Base-by-base conservation (phyloP, 2,888 invertebrate species). In the Aspidiotus destructor region DNA sequence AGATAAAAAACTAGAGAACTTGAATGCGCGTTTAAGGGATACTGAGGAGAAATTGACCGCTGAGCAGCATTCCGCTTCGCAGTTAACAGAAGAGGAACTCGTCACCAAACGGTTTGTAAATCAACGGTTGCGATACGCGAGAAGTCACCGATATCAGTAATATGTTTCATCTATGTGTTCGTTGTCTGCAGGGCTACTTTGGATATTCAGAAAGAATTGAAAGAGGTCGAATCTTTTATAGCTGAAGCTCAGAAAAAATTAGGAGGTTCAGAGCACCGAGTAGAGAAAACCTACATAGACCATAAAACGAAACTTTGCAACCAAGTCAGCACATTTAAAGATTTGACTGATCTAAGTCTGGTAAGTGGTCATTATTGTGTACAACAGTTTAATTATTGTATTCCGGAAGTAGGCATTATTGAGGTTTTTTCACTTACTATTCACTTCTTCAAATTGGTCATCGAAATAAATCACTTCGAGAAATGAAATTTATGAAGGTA, bases 191-290 rank as follows among this genome's bases (percentile, higher is more conserved):
- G 65, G 2, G 9, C 60, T 13, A 7, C 42, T 5, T 8, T 2
- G 17, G 65, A 65, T 13, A 57, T 65, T 13, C 17, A 60, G 11
- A 13, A 58, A 6, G 65, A 65, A 11, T 11, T 63, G 7, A 40
- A 63, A 40, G 54, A 54, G 54, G 1, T 41, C 7, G n/a, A 41
- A 6, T 40, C 11, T 15, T 65, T 65, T 10, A 57, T 65, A 10
- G 28, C 15, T 9, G 65, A 65, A 58, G 65, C 60, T 9, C 17
- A 57, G 44, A 65, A 28, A 28, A 57, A 40, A 28, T 13, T 65
- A 1, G 65, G 65, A 7, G 13, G 28, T 2, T 57, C 57, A 8
- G 8, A 17, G 9, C 44, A 58, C 7, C 17, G 16, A 15, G 57
- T 65, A 17, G 58, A 58, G 48, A 58, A 48, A 13, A 28, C 57